Base-by-base conservation (phyloP, 2,113 vertebrate species). In the Strix aluco region DNA sequence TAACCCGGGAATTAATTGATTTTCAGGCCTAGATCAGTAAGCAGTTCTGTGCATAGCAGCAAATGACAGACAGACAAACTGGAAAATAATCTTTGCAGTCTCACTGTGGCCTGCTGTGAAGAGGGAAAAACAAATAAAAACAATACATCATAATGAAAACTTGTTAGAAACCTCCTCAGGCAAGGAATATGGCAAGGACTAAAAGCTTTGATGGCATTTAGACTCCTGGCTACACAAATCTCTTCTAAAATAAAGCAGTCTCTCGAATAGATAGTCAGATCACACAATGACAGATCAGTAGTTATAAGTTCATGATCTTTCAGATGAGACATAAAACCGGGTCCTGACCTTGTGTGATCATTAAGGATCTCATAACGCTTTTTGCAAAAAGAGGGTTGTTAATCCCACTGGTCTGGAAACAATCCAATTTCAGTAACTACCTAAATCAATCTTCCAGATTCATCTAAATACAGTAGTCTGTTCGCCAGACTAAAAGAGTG, bases 281-380 rank as follows among this genome's bases (percentile, higher is more conserved):
- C 86, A 97, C 83, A 82, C 86, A 83, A 29, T 91, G 81, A 97
- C 69, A 92, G 62, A 80, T 90, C 65, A 92, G 61, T 77, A 94
- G 71, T 63, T 94, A 51, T 32, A 92, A 94, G 90, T 94, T 96
- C 96, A 91, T 72, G 74, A 47, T 90, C 92, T 96, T 97, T 88
- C 71, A 96, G 79, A 95, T 92, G 79, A 97, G 93, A 94, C 88
- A 95, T 94, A 97, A 97, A 97, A 81, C 61, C 2, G 1, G 89
- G 86, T 94, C 84, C 44, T 93, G 95, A 96, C 96, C 93, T 88
- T 83, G 69, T 51, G 54, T 61, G 40, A 74, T 95, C 86, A 96
- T 94, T 96, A 96, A 96, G 93, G 88, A 55, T 62, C 93, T 81
- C 92, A 81, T 89, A 95, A 90, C 3, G 6, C 34, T 89, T 96